These are phyloP conservation scores for Hippocampus mohnikei DNA, from an alignment of 2,113 vertebrate genomes.

Conservation along the genomic window DNA sequence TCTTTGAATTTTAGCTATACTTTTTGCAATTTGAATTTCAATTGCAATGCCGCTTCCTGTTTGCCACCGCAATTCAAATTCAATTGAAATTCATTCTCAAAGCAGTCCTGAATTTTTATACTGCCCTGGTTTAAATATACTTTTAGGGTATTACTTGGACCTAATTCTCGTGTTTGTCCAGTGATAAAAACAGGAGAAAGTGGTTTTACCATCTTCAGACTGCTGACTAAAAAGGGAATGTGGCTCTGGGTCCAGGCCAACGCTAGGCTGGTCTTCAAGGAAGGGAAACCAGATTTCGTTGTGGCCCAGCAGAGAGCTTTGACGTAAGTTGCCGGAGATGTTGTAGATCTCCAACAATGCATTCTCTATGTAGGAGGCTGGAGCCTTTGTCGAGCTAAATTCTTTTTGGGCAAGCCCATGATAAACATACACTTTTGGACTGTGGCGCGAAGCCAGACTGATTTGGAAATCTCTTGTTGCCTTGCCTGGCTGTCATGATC, in stretches of 20 bases:
- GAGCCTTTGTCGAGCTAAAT: background rate
- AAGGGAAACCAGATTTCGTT: conserved; percentile 75
- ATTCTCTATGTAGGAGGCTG: background rate
- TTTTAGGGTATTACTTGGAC: background rate
- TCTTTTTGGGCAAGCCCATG: background rate
- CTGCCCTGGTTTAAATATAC: background rate
- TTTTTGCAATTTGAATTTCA: no score
- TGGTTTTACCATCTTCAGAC: conserved; percentile 72
- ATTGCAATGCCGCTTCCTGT: no score
- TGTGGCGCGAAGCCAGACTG: no score
- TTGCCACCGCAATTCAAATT: no score
- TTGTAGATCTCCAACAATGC: background rate
- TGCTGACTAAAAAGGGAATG: conserved; percentile 68
- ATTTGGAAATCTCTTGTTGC: background rate
- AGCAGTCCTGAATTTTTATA: no score
- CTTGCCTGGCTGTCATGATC: background rate
- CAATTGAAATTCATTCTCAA: no score
- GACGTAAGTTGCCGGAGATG: conserved; percentile 63
- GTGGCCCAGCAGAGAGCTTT: conserved; percentile 69
- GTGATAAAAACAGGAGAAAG: conserved; percentile 81
- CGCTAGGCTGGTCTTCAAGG: conserved; percentile 74
- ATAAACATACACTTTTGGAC: background rate
- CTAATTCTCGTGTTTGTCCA: conserved; percentile 34
- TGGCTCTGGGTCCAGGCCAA: conserved; percentile 83
- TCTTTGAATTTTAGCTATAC: no score